phyloP scores from a whole-genome alignment of 2,888 invertebrate species.

The Oscheius sp. region DNA sequence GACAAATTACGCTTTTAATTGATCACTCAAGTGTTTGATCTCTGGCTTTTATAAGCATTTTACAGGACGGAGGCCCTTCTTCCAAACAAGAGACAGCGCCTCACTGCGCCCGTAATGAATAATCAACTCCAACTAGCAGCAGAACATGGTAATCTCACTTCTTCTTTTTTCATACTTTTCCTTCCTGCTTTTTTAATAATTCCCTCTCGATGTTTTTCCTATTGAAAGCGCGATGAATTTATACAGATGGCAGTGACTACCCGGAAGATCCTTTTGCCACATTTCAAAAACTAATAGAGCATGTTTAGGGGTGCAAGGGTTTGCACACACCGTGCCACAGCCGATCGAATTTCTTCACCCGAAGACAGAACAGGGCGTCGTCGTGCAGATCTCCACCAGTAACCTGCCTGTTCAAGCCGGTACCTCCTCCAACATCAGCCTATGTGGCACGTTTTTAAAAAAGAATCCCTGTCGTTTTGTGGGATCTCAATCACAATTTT shows the following conservation, averaged over 20 bases:
- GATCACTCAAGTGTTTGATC: neutral
- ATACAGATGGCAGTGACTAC: too few relatives aligned
- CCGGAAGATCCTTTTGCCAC: neutral
- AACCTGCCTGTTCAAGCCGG: slow-evolving; percentile 36
- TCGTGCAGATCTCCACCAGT: slow-evolving; percentile 35
- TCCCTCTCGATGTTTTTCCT: neutral
- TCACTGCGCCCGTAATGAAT: slow-evolving; percentile 12
- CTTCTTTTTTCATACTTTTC: neutral
- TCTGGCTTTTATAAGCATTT: neutral
- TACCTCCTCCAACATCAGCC: slow-evolving; percentile 18
- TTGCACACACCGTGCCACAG: slow-evolving; percentile 30
- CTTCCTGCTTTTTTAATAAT: neutral
- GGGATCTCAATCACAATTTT: too few relatives aligned
- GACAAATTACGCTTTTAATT: neutral
- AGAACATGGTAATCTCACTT: slow-evolving; percentile 18
- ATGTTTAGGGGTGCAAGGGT: slow-evolving; percentile 11
- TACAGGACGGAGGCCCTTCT: slow-evolving; percentile 25
- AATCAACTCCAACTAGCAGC: slow-evolving; percentile 10
- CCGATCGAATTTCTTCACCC: slow-evolving; percentile 55
- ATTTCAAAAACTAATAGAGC: neutral
- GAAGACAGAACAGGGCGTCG: slow-evolving; percentile 45
- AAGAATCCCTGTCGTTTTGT: neutral
- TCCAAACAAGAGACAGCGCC: slow-evolving; percentile 18
- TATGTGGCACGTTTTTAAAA: slow-evolving; percentile 16
- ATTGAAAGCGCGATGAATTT: neutral